phyloP scores from a whole-genome alignment of 2,888 invertebrate genomes.

The Acleris emargana region DNA sequence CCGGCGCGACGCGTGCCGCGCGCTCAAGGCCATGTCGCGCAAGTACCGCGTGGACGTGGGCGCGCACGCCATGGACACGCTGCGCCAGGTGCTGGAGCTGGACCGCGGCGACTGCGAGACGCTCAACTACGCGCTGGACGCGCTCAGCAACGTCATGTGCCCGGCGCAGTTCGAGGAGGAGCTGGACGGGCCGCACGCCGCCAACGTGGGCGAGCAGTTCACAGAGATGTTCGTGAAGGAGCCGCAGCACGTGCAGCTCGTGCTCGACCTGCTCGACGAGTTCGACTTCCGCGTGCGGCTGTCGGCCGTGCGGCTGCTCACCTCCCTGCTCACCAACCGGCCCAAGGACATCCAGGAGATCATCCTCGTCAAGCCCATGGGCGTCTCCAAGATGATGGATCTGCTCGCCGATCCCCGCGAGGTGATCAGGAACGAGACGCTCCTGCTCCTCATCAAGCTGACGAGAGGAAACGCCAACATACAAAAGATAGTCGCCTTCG shows the following conservation, averaged over 20 bases:
- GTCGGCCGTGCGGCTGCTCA: conserved; percentile 94
- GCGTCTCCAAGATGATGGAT: conserved; percentile 98
- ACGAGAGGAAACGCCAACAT: conserved; percentile 97
- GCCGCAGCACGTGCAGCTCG: conserved; percentile 90
- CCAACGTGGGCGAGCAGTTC: conserved; percentile 95
- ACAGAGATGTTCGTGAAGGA: conserved; percentile 98
- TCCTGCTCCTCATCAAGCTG: conserved; percentile 94
- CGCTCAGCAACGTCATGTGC: conserved; percentile 94
- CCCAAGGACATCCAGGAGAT: conserved; percentile 95
- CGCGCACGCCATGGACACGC: conserved; percentile 93
- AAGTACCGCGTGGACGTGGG: conserved; percentile 98
- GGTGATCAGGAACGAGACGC: conserved; percentile 96
- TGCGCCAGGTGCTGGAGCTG: conserved; percentile 90
- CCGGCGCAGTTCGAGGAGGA: conserved; percentile 92
- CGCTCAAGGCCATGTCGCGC: conserved; percentile 94
- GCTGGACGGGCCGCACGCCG: conserved; percentile 85
- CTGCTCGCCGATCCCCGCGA: conserved; percentile 96
- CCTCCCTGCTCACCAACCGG: conserved; percentile 93
- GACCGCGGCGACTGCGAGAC: conserved; percentile 97
- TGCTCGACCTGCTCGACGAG: conserved; percentile 94
- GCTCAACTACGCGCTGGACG: conserved; percentile 95
- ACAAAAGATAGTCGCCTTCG: conserved; percentile 99
- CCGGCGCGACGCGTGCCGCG: conserved; percentile 97
- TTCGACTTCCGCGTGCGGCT: conserved; percentile 97
- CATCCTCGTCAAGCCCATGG: conserved; percentile 96